phyloP scores from a whole-genome alignment of 2,113 vertebrate genomes.

The Phylloscopus trochilus region DNA sequence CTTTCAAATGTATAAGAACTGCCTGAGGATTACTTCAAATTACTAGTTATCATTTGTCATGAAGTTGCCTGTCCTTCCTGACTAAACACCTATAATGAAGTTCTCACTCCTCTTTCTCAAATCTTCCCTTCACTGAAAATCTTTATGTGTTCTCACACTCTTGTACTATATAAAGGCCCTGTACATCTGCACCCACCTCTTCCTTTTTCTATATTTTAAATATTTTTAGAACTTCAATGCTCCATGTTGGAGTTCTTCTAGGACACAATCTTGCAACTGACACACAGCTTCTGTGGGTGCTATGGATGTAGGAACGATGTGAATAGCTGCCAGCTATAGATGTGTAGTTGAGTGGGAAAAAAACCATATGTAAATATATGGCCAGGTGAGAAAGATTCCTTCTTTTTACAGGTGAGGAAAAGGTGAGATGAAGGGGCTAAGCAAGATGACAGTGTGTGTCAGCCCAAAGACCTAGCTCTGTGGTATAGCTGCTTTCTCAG shows the following conservation, averaged over 20 bases:
- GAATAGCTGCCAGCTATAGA: neutral
- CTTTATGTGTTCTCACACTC: conserved; percentile 65
- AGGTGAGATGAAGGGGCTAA: neutral
- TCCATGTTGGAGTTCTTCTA: conserved; percentile 28
- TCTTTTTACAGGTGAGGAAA: neutral
- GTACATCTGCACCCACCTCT: conserved; percentile 54
- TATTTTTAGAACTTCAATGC: conserved; percentile 40
- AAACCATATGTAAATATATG: neutral
- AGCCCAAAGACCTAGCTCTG: neutral
- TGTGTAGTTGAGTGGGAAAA: neutral
- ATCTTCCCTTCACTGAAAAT: conserved; percentile 53
- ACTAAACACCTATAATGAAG: conserved; percentile 69
- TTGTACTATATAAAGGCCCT: conserved; percentile 67
- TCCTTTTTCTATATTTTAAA: conserved; percentile 48
- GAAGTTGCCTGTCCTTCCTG: conserved; percentile 33
- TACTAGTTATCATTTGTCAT: conserved; percentile 10
- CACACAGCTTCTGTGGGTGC: neutral
- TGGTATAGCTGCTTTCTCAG: neutral
- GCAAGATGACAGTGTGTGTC: neutral
- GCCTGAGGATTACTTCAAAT: conserved; percentile 35
- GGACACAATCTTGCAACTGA: conserved; percentile 23
- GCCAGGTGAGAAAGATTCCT: neutral
- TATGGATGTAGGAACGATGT: neutral
- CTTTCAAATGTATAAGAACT: neutral
- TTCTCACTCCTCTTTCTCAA: conserved; percentile 64